Conservation (phyloP, 1,140 invertebrate genomes). For the Chrysopa pallens region DNA sequence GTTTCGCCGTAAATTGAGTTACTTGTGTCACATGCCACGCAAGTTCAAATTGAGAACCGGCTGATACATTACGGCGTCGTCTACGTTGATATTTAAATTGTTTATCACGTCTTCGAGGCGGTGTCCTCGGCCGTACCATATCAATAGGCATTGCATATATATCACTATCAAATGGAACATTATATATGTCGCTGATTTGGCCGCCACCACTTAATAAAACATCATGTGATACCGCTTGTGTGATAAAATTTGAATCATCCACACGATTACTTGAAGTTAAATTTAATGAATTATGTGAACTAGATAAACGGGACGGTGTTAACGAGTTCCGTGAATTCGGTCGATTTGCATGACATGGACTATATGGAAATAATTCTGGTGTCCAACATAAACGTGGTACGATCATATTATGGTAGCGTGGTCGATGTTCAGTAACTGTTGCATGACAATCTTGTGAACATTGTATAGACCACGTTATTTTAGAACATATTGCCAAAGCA, state of each 20-base stretch:
- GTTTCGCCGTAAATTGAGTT: conserved; percentile 25
- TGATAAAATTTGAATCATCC: conserved; percentile 70
- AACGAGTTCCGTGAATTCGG: conserved; percentile 54
- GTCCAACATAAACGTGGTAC: conserved; percentile 34
- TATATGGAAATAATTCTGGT: conserved; percentile 38
- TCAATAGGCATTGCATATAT: conserved; percentile 72
- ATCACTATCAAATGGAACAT: conserved; percentile 69
- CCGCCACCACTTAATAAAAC: conserved; percentile 40
- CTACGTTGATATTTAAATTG: conserved; percentile 35
- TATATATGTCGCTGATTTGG: conserved; percentile 66
- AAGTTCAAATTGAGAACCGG: conserved; percentile 27
- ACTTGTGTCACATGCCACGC: conserved; percentile 24
- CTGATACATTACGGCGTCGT: conserved; percentile 34
- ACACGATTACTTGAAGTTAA: conserved; percentile 45
- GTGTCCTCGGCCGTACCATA: conserved; percentile 33
- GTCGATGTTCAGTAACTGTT: conserved; percentile 7
- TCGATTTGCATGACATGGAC: conserved; percentile 37
- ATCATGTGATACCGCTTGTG: conserved; percentile 68
- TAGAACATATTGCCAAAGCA: conserved; percentile 11
- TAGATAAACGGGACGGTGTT: conserved; percentile 51
- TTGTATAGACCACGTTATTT: conserved; percentile 14
- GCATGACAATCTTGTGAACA: conserved; percentile 20
- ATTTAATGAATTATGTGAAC: conserved; percentile 61
- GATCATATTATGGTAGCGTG: background rate
- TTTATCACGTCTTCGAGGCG: conserved; percentile 33